Conservation (phyloP, 1,140 invertebrate genomes). For the Drosophila bocqueti region DNA sequence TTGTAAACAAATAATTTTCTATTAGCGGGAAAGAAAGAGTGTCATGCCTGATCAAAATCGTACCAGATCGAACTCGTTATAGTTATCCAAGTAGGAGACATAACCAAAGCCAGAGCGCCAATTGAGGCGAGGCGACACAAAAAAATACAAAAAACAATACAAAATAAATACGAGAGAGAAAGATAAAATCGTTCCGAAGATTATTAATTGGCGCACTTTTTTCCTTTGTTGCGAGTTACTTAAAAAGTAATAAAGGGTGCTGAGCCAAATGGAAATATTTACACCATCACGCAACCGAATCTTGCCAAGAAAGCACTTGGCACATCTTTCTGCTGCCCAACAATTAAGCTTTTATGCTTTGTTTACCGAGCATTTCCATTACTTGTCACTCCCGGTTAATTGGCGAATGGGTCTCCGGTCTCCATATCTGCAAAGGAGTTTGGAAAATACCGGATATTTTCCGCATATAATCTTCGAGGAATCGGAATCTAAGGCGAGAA, state of each 20-base stretch:
- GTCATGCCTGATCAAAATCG: conserved; percentile 63
- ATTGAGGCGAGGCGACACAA: conserved; percentile 51
- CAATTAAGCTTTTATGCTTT: conserved; percentile 56
- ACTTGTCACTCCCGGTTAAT: conserved; percentile 4
- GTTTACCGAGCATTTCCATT: conserved; percentile 52
- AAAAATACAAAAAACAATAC: conserved; percentile 7
- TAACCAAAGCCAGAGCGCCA: conserved; percentile 39
- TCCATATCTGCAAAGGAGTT: conserved; percentile 19
- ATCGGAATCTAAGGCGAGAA: background rate
- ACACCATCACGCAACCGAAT: conserved; percentile 29
- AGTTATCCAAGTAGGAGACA: conserved; percentile 69
- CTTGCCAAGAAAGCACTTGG: conserved; percentile 20
- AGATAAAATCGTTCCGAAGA: conserved; percentile 60
- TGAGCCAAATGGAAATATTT: conserved; percentile 38
- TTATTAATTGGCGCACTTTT: conserved; percentile 68
- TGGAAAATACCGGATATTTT: conserved; percentile 35
- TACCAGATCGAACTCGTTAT: conserved; percentile 80
- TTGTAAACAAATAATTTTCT: conserved; percentile 83
- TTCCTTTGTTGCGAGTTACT: conserved; percentile 55
- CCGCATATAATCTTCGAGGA: background rate
- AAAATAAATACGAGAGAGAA: conserved; percentile 34
- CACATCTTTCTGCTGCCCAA: conserved; percentile 7
- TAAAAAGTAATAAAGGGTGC: conserved; percentile 53
- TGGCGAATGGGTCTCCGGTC: background rate
- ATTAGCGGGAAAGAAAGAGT: conserved; percentile 54